Evolutionary conservation across 1,140 invertebrate species (phyloP).

Genomic region (Ceratitis capitata): DNA sequence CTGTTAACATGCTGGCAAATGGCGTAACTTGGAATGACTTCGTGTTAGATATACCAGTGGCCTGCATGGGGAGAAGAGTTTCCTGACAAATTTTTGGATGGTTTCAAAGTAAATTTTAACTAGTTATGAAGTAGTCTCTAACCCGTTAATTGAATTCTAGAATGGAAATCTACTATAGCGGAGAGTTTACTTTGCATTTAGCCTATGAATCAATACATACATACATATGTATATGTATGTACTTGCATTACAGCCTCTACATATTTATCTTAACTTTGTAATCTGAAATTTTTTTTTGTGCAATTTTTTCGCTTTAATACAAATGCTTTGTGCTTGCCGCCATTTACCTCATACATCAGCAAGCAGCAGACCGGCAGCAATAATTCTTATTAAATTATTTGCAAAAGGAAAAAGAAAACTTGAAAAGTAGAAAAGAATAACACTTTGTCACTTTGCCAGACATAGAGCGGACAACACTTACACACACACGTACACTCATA

Average conservation of each 20-base stretch:
- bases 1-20: no score
- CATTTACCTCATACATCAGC: constrained; percentile 7
- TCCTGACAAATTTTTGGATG: no score
- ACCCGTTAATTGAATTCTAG: no score
- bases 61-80: no score
- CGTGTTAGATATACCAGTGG: no score
- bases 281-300: not conserved
- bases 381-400: constrained; percentile 34
- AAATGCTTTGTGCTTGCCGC: constrained; percentile 5
- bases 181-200: not conserved
- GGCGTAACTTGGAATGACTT: no score
- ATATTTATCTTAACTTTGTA: not conserved
- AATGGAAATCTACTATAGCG: no score
- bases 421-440: constrained; percentile 8
- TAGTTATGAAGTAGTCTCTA: no score
- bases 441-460: constrained; percentile 31
- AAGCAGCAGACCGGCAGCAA: not conserved
- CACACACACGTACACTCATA: not conserved
- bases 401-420: no score
- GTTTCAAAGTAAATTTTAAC: no score
- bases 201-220: not conserved
- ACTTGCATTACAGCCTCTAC: not conserved
- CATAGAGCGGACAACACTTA: not conserved
- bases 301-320: not conserved
- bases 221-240: not conserved